phyloP scores from a whole-genome alignment of 2,888 invertebrate species.

The Clanis bilineata region DNA sequence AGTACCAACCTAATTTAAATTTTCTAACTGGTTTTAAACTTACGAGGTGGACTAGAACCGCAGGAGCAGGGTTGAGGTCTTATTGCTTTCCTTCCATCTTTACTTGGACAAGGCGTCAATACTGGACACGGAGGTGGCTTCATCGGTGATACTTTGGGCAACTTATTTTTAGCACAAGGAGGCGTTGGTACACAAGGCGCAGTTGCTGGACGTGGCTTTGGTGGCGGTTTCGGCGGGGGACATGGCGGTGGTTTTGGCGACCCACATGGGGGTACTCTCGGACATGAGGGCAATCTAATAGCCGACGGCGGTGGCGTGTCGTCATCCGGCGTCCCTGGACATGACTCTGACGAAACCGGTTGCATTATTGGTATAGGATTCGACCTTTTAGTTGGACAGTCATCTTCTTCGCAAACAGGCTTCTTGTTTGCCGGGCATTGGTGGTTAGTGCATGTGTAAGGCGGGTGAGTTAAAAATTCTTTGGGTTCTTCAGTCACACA shows the following conservation, averaged over 20 bases:
- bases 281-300: neutral
- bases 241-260: neutral
- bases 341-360: neutral
- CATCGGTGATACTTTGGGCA: neutral
- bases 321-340: neutral
- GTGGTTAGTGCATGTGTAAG: constrained; percentile 28
- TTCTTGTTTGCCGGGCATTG: constrained; percentile 23
- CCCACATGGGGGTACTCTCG: neutral
- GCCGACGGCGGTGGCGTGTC: neutral
- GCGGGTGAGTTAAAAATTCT: constrained; percentile 30
- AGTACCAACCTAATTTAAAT: neutral
- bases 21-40: neutral
- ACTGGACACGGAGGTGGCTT: neutral
- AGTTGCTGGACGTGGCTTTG: neutral
- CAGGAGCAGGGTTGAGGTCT: neutral
- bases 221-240: neutral
- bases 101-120: neutral
- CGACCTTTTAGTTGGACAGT: constrained; percentile 26
- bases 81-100: neutral
- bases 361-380: constrained; percentile 18
- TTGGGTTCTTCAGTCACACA: constrained; percentile 31
- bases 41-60: neutral
- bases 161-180: neutral
- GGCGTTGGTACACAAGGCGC: neutral
- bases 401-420: constrained; percentile 29